Conservation (phyloP, 2,888 invertebrate genomes). For the Megaustenia siamemsis region DNA sequence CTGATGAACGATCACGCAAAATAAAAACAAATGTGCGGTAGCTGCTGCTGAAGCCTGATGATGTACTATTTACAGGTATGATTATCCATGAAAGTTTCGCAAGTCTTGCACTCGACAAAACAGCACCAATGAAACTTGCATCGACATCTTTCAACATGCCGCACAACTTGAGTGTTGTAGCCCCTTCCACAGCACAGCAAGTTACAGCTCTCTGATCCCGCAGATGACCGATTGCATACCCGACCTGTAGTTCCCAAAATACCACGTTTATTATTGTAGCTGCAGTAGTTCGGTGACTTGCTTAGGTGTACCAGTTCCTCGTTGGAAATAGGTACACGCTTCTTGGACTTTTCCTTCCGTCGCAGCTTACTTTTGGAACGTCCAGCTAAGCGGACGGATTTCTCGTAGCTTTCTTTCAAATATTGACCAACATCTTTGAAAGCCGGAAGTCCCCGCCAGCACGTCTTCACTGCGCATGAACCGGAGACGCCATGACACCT, state of each 20-base stretch:
- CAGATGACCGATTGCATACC: slow-evolving; percentile 82
- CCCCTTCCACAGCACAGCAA: slow-evolving; percentile 82
- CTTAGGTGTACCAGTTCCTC: slow-evolving; percentile 83
- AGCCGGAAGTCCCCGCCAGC: slow-evolving; percentile 83
- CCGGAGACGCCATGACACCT: slow-evolving; percentile 84
- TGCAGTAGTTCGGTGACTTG: slow-evolving; percentile 83
- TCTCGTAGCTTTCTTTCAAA: slow-evolving; percentile 82
- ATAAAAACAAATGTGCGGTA: no score
- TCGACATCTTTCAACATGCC: slow-evolving; percentile 86
- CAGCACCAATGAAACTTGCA: slow-evolving; percentile 93
- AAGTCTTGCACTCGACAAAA: slow-evolving; percentile 91
- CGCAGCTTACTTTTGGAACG: slow-evolving; percentile 79
- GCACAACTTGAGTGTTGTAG: slow-evolving; percentile 83
- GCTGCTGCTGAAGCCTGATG: neutral
- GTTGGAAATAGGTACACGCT: slow-evolving; percentile 80
- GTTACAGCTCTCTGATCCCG: slow-evolving; percentile 81
- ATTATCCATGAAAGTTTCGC: slow-evolving; percentile 80
- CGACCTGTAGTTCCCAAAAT: slow-evolving; percentile 82
- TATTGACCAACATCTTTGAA: slow-evolving; percentile 82
- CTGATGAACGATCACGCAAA: neutral
- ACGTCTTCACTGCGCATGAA: slow-evolving; percentile 83
- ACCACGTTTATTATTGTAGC: slow-evolving; percentile 69
- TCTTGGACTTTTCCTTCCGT: slow-evolving; percentile 80
- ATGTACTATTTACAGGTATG: slow-evolving; percentile 73
- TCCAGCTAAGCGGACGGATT: slow-evolving; percentile 81